These are phyloP conservation scores for Trichogramma evanescens DNA, from an alignment of 2,888 invertebrate genomes.

Conservation along the genomic window DNA sequence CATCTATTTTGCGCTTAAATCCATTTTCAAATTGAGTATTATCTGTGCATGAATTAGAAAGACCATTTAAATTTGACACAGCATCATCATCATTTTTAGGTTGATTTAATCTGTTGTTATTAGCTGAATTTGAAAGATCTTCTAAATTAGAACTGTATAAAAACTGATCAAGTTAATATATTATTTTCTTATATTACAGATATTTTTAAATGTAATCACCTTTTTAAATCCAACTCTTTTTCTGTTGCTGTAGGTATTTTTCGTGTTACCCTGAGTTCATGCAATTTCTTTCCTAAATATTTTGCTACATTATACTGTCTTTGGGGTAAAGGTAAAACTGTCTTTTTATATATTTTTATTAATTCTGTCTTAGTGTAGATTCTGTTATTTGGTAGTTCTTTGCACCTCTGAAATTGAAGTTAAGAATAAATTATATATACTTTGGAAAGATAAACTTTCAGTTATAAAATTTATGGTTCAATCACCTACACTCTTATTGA, in stretches of 20 bases:
- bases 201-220: constrained; percentile 22
- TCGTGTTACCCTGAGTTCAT: constrained; percentile 23
- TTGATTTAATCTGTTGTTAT: neutral
- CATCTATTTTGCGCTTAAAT: constrained; percentile 14
- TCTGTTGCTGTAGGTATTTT: constrained; percentile 21
- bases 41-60: neutral
- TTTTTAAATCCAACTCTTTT: constrained; percentile 10
- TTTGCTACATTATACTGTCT: constrained; percentile 26
- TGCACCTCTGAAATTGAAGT: constrained; percentile 33
- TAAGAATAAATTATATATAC: neutral
- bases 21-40: constrained; percentile 11
- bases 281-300: constrained; percentile 27
- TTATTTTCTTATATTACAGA: neutral
- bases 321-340: constrained; percentile 39
- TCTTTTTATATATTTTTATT: constrained; percentile 34
- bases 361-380: constrained; percentile 31
- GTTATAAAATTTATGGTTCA: neutral
- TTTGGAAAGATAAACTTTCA: neutral
- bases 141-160: constrained; percentile 1
- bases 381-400: constrained; percentile 29
- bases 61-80: constrained; percentile 1
- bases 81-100: neutral
- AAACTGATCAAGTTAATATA: neutral
- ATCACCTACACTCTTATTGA: neutral
- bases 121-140: neutral